phyloP scores from a whole-genome alignment of 1,140 invertebrate genomes.

The Drosophila pachea region DNA sequence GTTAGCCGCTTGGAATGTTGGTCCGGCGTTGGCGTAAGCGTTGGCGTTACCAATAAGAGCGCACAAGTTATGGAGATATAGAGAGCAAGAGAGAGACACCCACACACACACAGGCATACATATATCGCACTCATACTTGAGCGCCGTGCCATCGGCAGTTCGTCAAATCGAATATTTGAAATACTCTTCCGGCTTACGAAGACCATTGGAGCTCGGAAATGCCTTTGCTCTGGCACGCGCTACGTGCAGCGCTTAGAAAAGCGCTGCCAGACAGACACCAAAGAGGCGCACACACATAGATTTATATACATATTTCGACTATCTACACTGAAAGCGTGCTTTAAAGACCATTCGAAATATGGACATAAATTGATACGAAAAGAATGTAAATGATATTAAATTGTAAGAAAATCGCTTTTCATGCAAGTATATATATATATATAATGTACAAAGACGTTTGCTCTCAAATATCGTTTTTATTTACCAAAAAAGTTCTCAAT shows the following conservation, averaged over 20 bases:
- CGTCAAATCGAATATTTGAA: conserved; percentile 27
- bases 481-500: conserved; percentile 24
- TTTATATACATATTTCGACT: not conserved
- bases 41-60: conserved; percentile 22
- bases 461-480: conserved; percentile 40
- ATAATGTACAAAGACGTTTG: conserved; percentile 3
- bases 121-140: conserved; percentile 2
- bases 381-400: not conserved
- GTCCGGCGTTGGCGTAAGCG: conserved; percentile 42
- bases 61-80: not conserved
- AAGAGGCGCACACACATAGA: not conserved
- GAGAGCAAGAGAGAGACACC: conserved; percentile 12
- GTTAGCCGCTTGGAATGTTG: conserved; percentile 46
- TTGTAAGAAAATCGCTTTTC: not conserved
- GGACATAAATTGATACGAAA: not conserved
- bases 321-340: not conserved
- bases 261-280: not conserved
- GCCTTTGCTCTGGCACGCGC: conserved; percentile 23
- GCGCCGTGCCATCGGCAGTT: conserved; percentile 28
- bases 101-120: conserved; percentile 1
- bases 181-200: conserved; percentile 29
- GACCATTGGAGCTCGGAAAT: conserved; percentile 33
- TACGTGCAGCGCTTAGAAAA: conserved; percentile 16
- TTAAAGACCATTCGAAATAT: not conserved
- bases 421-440: conserved; percentile 8